These are phyloP conservation scores for Aphodius granarius DNA, from an alignment of 2,888 invertebrate genomes.

Conservation along the genomic window DNA sequence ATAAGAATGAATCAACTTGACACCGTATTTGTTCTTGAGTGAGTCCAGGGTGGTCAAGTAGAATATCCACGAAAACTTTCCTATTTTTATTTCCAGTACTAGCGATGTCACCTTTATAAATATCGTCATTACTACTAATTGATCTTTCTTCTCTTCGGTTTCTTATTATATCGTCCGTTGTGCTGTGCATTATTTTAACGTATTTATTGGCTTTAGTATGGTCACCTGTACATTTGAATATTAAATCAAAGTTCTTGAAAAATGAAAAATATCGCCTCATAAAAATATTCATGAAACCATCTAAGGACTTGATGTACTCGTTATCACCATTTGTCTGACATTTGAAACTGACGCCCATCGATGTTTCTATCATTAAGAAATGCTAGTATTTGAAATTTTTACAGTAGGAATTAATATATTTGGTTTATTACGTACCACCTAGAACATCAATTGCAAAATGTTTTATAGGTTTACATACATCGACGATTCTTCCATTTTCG, in stretches of 20 bases:
- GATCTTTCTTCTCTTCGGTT: constrained; percentile 27
- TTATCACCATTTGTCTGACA: constrained; percentile 17
- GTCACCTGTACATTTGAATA: constrained; percentile 31
- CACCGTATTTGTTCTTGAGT: constrained; percentile 43
- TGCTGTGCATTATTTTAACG: constrained; percentile 27
- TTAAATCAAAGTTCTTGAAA: constrained; percentile 30
- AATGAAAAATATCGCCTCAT: constrained; percentile 33
- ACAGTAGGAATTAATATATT: no score
- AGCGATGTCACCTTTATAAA: no score
- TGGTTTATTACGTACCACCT: constrained; percentile 44
- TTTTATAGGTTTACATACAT: constrained; percentile 53
- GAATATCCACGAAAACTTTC: constrained; percentile 28
- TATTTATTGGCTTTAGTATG: constrained; percentile 24
- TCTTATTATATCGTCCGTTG: constrained; percentile 28
- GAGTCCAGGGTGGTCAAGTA: constrained; percentile 24
- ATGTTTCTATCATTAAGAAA: background rate
- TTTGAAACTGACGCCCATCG: background rate
- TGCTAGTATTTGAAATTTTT: no score
- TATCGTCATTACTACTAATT: constrained; percentile 44
- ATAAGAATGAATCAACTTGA: constrained; percentile 60
- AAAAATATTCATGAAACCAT: constrained; percentile 26
- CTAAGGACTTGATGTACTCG: constrained; percentile 9
- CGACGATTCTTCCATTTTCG: constrained; percentile 36
- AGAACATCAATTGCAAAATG: constrained; percentile 53
- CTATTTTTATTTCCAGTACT: constrained; percentile 24